Conservation (phyloP, 2,888 invertebrate genomes). For the Serrognathus titanus region DNA sequence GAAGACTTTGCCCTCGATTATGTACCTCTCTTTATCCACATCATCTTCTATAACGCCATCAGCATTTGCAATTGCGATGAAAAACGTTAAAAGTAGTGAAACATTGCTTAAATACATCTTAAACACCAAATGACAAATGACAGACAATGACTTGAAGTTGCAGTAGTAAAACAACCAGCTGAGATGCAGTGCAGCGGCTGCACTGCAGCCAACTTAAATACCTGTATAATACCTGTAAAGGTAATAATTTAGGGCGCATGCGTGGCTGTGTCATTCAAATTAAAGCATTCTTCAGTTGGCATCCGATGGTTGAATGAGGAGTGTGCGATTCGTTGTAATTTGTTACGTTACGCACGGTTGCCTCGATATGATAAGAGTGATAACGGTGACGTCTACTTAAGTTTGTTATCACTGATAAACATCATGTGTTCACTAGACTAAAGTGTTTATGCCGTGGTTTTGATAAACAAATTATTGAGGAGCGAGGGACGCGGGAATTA, state of each 20-base stretch:
- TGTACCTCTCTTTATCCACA: constrained; percentile 56
- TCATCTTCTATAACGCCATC: constrained; percentile 42
- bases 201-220: too few relatives aligned
- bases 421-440: constrained; percentile 4
- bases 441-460: neutral
- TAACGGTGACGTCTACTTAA: neutral
- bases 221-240: constrained; percentile 9
- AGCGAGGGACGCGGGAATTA: neutral
- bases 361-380: neutral
- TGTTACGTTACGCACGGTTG: neutral
- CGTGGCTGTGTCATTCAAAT: constrained; percentile 6
- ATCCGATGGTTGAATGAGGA: constrained; percentile 4
- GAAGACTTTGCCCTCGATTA: constrained; percentile 79
- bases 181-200: too few relatives aligned
- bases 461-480: constrained; percentile 3
- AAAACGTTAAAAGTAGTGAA: neutral
- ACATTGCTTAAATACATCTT: too few relatives aligned
- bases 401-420: neutral
- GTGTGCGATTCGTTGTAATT: constrained; percentile 2
- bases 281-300: constrained; percentile 19
- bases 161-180: too few relatives aligned
- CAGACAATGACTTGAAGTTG: too few relatives aligned
- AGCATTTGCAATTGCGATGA: neutral
- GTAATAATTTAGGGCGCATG: constrained; percentile 12
- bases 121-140: too few relatives aligned